Base-by-base conservation (phyloP, 2,888 invertebrate species). In the Noctua pronuba region DNA sequence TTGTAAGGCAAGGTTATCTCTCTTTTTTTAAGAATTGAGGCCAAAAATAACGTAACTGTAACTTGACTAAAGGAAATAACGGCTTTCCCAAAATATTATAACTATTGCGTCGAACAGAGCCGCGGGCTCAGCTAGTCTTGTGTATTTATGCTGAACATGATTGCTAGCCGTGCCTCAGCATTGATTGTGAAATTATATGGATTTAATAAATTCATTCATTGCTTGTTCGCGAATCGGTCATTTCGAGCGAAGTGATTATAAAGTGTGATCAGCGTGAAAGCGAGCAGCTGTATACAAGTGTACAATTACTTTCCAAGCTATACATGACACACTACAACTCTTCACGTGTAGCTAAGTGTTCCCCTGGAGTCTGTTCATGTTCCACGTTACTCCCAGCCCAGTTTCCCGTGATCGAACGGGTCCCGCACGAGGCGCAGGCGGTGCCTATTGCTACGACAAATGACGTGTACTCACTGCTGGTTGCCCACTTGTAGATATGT, bases 141-240 rank as follows among this genome's bases (percentile, higher is more conserved):
- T 28, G 41, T 55, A 52, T 83, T 78, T 76, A 78, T 76, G 83
- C 83, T 55, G 77, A 46, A 46, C 77, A 49, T 46, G 64, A 46
- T 31, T 46, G 21, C 28, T 18, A 41, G 55, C 31, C 77, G 78
- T 78, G 78, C 55, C 21, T 16, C 38, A 41, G 78, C 77, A 78
- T 78, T 76, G 52, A 78, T 55, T 64, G 52, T 41, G 44, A 76
- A 64, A 76, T 65, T 76, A 77, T 65, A 82, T 6, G 52, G 77
- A 82, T 76, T 78, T 64, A 38, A 38, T 21, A 52, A 75, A 64
- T 82, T 82, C 24, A 64, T 31, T 64, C n/a, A 18, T 21, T 60
- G 76, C 62, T 76, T 55, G 64, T 76, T 82, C 44, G 21, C 76
- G n/a, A 38, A 75, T 31, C 55, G 11, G n/a, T 18, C 49, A 28